Conservation (phyloP, 2,888 invertebrate species). For the Tipula confusa region DNA sequence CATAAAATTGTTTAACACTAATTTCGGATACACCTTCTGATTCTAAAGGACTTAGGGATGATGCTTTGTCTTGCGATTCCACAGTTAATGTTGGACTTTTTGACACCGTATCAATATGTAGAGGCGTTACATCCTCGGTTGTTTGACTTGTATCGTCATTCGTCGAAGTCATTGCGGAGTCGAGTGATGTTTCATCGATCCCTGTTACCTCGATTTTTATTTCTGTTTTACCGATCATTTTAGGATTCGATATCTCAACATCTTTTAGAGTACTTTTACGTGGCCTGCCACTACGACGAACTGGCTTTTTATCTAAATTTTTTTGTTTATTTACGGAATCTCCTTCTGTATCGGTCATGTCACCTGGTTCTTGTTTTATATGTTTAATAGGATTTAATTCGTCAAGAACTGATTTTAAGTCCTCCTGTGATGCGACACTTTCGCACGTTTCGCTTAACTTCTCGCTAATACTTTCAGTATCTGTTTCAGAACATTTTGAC, state of each 20-base stretch:
- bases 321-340: conserved; percentile 53
- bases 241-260: conserved; percentile 30
- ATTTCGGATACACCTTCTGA: conserved; percentile 49
- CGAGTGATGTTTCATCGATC: not conserved
- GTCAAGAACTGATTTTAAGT: conserved; percentile 31
- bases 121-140: not conserved
- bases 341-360: conserved; percentile 34
- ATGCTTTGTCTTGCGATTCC: conserved; percentile 40
- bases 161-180: not conserved
- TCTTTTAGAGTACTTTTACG: conserved; percentile 49
- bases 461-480: conserved; percentile 53
- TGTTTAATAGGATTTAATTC: not conserved
- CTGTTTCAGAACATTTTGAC: conserved; percentile 59
- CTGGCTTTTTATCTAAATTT: conserved; percentile 48
- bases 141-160: not conserved
- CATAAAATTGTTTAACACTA: conserved; percentile 50
- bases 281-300: conserved; percentile 52
- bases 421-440: conserved; percentile 37
- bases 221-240: conserved; percentile 31
- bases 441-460: conserved; percentile 42
- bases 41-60: conserved; percentile 46
- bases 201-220: conserved; percentile 30
- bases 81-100: conserved; percentile 32
- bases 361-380: conserved; percentile 27
- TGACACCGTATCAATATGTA: conserved; percentile 33